Evolutionary conservation across 2,797 vertebrate genomes (phyloP).

Genomic region (Falco cherrug): DNA sequence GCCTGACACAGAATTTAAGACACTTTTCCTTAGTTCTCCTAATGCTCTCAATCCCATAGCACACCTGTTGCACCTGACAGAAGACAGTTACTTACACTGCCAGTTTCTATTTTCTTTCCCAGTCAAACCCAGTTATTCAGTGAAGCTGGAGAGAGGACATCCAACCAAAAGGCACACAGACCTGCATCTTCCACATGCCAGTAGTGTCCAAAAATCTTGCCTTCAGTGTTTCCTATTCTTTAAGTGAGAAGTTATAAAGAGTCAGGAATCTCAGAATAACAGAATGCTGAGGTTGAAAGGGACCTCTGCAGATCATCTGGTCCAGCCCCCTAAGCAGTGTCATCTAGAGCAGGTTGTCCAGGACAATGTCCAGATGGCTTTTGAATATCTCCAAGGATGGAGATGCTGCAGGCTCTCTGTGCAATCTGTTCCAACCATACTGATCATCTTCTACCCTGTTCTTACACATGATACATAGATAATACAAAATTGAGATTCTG

Average conservation of each 20-base stretch:
- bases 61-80: neutral
- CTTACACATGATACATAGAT: neutral
- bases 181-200: rapidly evolving
- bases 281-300: neutral
- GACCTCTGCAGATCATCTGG: neutral
- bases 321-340: rapidly evolving
- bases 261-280: neutral
- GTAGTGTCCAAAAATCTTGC: neutral
- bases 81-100: neutral
- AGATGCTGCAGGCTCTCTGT: neutral
- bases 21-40: neutral
- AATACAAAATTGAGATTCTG: neutral
- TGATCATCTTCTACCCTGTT: neutral
- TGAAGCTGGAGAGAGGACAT: neutral
- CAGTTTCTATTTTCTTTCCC: neutral
- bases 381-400: neutral
- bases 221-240: neutral
- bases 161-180: neutral
- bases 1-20: neutral
- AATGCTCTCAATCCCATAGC: neutral
- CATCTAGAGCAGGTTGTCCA: neutral
- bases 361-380: neutral
- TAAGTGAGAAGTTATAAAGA: no score
- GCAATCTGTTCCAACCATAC: neutral
- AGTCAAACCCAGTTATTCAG: neutral